Base-by-base conservation (phyloP, 2,113 vertebrate species). In the Channa argus region DNA sequence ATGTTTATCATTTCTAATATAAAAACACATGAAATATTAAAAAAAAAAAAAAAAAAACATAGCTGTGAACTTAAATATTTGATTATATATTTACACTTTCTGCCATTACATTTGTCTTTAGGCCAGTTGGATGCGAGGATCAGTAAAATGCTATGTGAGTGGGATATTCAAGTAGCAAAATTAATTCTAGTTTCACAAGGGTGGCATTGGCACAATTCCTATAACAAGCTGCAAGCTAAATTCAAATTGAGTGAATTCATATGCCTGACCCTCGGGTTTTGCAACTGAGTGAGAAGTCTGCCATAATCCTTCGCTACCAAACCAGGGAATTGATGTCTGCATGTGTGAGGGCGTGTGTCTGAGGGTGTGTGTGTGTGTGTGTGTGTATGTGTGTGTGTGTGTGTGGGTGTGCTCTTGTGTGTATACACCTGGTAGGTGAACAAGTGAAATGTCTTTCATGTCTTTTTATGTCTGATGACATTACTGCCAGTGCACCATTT, bases 211-310 rank as follows among this genome's bases (percentile, higher is more conserved):
- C 63, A 77, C 54, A 72, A 64, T 71, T 76, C 71, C 71, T 43
- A 69, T 47, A 78, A 78, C 54, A 77, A 78, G 74, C 70, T 71
- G 60, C 74, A 78, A 81, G 77, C 69, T 56, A 81, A 65, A 81
- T 85, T 70, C 78, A 77, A 77, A 85, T 74, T 61, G 50, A 85
- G 63, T 69, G 58, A 77, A 54, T 80, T 84, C 58, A 76, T 68
- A 64, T 54, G 63, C 60, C 77, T 69, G 72, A 80, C 77, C 77
- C 72, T 60, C 46, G 69, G 69, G 74, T 70, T 85, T 77, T 65
- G 58, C 49, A 67, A 75, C 44, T 55, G 63, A 84, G 73, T 60
- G 54, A 85, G 66, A 80, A 66, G 65, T 78, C 70, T 56, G 38
- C 62, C 51, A 75, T 79, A 76, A 82, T 79, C 67, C 71, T 77